Conservation (phyloP, 2,797 vertebrate genomes). For the Tauraco hartlaubi region DNA sequence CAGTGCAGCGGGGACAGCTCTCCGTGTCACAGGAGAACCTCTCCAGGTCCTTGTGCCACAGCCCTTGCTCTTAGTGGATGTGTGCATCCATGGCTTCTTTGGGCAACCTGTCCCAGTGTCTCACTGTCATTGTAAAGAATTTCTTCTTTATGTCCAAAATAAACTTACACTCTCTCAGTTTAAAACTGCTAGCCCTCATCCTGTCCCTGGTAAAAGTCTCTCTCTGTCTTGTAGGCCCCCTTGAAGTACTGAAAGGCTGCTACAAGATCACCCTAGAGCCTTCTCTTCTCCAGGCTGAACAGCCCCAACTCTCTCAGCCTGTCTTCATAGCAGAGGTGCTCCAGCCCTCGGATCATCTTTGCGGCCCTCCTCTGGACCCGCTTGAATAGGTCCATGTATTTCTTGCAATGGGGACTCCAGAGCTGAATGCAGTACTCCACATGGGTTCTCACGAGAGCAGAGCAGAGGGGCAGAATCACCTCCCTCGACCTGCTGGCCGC, state of each 20-base stretch:
- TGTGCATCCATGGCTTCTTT: background rate
- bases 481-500: accelerated
- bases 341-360: background rate
- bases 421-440: background rate
- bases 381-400: too few species aligned
- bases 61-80: accelerated
- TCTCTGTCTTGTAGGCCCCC: background rate
- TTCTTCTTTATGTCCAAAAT: background rate
- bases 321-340: background rate
- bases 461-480: background rate
- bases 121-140: background rate
- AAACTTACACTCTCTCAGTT: background rate
- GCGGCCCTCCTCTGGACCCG: background rate
- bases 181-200: background rate
- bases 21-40: background rate
- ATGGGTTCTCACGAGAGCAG: background rate
- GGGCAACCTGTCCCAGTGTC: background rate
- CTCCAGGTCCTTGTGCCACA: background rate
- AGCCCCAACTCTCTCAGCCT: background rate
- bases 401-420: background rate
- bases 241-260: background rate
- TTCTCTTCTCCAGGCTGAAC: background rate
- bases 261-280: background rate
- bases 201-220: background rate
- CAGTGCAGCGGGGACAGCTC: background rate